Percentiles rank a stretch among this genome's conserved stretches.
These are phyloP conservation scores for Drosophila setosimentum DNA, from an alignment of 2,888 invertebrate genomes.

Conservation along the genomic window DNA sequence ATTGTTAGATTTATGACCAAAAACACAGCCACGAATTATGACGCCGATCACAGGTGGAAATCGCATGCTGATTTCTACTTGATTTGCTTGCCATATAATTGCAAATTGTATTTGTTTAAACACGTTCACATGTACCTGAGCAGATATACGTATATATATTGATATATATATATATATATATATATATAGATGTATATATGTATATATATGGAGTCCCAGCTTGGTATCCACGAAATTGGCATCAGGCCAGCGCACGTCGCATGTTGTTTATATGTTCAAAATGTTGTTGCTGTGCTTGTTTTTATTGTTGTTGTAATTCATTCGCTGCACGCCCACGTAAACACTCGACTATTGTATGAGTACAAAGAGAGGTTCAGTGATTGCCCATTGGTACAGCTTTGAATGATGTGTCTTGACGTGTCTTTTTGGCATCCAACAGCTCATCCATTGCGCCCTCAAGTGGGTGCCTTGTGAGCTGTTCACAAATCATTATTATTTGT, in stretches of 20 bases:
- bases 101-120: conserved; percentile 80
- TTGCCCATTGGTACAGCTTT: conserved; percentile 58
- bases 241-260: conserved; percentile 68
- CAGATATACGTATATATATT: conserved; percentile 10
- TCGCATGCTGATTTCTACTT: conserved; percentile 79
- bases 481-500: conserved; percentile 54
- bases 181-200: background rate
- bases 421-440: conserved; percentile 40
- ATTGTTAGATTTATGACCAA: conserved; percentile 80
- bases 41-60: conserved; percentile 80
- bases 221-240: conserved; percentile 63
- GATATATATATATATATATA: conserved; percentile 6
- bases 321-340: conserved; percentile 68
- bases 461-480: conserved; percentile 31
- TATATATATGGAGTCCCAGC: conserved; percentile 28
- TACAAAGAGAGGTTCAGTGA: conserved; percentile 34
- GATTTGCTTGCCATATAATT: conserved; percentile 81
- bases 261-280: conserved; percentile 59
- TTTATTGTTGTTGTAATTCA: conserved; percentile 31
- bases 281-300: conserved; percentile 42
- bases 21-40: conserved; percentile 79
- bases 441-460: conserved; percentile 43
- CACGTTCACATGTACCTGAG: conserved; percentile 61
- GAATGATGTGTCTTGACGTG: conserved; percentile 74
- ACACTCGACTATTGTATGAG: conserved; percentile 48